Base-by-base conservation (phyloP, 1,140 invertebrate genomes). In the Cydia pomonella region DNA sequence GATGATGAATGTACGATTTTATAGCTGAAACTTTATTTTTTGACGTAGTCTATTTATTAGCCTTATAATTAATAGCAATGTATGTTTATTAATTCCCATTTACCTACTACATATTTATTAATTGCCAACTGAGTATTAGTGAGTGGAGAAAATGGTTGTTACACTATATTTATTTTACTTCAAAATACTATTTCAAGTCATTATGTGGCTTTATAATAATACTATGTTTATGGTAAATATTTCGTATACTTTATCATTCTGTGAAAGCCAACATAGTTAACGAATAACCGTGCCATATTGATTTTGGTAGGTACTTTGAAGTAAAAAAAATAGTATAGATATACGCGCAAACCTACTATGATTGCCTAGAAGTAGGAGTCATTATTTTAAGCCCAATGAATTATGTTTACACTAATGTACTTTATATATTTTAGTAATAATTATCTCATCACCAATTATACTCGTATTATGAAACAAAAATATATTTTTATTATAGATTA, bases 71-170 rank as follows among this genome's bases (percentile, higher is more conserved):
- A 16, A 1, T 44, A 50, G n/a, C n/a, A 50, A 50, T n/a, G n/a
- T 50, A n/a, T n/a, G n/a, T 47, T 47, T 41, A 63, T 72, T 71
- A 53, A 73, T 73, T 72, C 21, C 41, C 69, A 66, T n/a, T n/a
- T n/a, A n/a, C n/a, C n/a, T n/a, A n/a, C n/a, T n/a, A n/a, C n/a
- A n/a, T n/a, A n/a, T 47, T 47, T 41, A 63, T 72, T 71, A 53
- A 73, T 73, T 72, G 25, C 41, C 69, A 66, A 53, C 66, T 72
- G 13, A 72, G 18, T 59, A 76, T 38, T 64, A 50, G n/a, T 27
- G 25, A 53, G n/a, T 27, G 25, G 18, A 18, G 6, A 53, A 9
- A n/a, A 0, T 53, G n/a, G 50, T n/a, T 7, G 18, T 53, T 53
- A 50, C 44, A 10, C 1, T 47, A 18, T 53, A 9, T 16, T 50